Evolutionary conservation across 2,797 vertebrate species (phyloP).

Genomic region (Notoglanidium macrostoma): DNA sequence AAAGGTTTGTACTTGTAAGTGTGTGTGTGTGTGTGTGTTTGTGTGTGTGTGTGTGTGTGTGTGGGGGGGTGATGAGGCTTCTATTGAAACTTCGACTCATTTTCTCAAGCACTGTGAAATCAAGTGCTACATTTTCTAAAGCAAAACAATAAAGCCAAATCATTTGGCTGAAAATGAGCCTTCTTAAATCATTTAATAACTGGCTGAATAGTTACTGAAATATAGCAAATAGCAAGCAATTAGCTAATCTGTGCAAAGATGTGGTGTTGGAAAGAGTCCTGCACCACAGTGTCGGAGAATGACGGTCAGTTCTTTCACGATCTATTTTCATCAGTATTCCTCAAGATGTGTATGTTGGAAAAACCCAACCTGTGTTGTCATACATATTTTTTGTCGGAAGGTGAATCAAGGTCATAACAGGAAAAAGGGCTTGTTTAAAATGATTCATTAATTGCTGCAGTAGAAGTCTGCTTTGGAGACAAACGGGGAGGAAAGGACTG

Average conservation of each 20-base stretch:
- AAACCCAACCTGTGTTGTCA: neutral
- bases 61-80: neutral
- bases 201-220: neutral
- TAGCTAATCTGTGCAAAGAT: neutral
- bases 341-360: neutral
- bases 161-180: neutral
- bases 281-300: neutral
- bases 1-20: neutral
- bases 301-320: neutral
- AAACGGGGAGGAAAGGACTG: neutral
- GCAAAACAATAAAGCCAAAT: neutral
- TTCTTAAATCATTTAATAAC: neutral
- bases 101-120: neutral
- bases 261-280: neutral
- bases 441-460: slow-evolving; percentile 14
- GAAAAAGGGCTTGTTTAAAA: neutral
- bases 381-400: slow-evolving; percentile 2
- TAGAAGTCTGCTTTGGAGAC: neutral
- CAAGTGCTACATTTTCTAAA: neutral
- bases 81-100: neutral
- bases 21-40: neutral
- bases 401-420: slow-evolving; percentile 2
- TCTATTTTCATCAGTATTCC: neutral
- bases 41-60: neutral
- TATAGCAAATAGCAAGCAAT: neutral